phyloP scores from a whole-genome alignment of 2,888 invertebrate species.

The Pandemis corylana region DNA sequence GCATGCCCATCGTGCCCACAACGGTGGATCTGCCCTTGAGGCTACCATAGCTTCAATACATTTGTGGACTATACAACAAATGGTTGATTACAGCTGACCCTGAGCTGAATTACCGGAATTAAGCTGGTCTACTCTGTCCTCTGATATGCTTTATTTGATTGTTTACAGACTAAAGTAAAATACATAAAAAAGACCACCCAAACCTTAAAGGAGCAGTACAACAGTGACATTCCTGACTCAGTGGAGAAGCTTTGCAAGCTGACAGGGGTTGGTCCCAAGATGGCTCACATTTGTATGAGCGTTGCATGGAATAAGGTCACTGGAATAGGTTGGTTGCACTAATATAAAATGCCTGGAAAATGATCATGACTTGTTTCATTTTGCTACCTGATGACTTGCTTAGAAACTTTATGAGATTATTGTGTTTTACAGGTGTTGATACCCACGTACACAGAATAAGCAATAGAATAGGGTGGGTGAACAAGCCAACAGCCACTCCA shows the following conservation, averaged over 20 bases:
- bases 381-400: too few species aligned
- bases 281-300: conserved; percentile 98
- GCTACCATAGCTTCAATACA: too few species aligned
- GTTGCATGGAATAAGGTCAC: conserved; percentile 95
- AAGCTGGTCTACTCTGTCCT: too few species aligned
- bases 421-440: conserved; percentile 90
- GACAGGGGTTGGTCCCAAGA: conserved; percentile 99
- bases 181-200: conserved; percentile 94
- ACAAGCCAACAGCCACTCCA: conserved; percentile 89
- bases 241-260: conserved; percentile 92
- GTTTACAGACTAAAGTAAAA: conserved; percentile 92
- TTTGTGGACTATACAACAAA: too few species aligned
- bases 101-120: too few species aligned
- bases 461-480: conserved; percentile 95
- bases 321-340: conserved; percentile 89
- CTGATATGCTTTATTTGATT: background rate
- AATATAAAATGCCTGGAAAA: too few species aligned
- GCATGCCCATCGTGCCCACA: too few species aligned
- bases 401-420: background rate
- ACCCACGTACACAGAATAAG: conserved; percentile 98
- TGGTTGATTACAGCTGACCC: too few species aligned
- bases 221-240: conserved; percentile 94
- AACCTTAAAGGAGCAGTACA: conserved; percentile 91
- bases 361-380: too few species aligned
- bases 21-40: too few species aligned